Base-by-base conservation (phyloP, 2,888 invertebrate genomes). In the Pyrrhia umbra region DNA sequence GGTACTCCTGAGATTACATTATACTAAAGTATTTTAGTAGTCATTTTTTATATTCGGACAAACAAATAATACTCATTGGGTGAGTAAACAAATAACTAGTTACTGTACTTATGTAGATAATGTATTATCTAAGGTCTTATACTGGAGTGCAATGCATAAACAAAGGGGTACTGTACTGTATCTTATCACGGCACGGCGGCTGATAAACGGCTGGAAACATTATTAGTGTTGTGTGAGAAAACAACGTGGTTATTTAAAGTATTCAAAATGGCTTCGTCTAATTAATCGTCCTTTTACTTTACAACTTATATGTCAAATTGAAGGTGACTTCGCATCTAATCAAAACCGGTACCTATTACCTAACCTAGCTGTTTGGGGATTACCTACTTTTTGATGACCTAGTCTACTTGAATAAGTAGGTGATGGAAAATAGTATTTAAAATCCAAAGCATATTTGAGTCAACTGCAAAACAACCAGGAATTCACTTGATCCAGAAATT, bases 111-210 rank as follows among this genome's bases (percentile, higher is more conserved):
- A 83, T 78, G 80, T 83, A 88, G 90, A 91, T 92, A 92, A 87
- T 86, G 81, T 85, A 87, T 85, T 91, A 91, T 92, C 91, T 88
- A 85, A 85, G 88, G 88, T 90, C 88, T 89, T 87, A 83, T 85
- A 82, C 85, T 86, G 83, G 85, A 91, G 90, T 89, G 90, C 89
- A 90, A 81, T 80, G 85, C 85, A 88, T 90, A 91, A 92, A 93
- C 92, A 93, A 92, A 90, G 89, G 90, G 88, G 88, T 87, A 88
- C 89, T 89, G 85, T 89, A 86, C 85, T 85, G 63, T 92, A 93
- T 93, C 93, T 93, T 92, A 93, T 94, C 93, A 84, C 34, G 34
- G 34, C n/a, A n/a, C 66, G 77, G 68, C 82, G 83, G 59, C 85
- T 88, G 92, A 92, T 93, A 92, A 92, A 82, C 78, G 73, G 13